Evolutionary conservation across 2,797 vertebrate genomes (phyloP).

Genomic region (Cuniculus paca): DNA sequence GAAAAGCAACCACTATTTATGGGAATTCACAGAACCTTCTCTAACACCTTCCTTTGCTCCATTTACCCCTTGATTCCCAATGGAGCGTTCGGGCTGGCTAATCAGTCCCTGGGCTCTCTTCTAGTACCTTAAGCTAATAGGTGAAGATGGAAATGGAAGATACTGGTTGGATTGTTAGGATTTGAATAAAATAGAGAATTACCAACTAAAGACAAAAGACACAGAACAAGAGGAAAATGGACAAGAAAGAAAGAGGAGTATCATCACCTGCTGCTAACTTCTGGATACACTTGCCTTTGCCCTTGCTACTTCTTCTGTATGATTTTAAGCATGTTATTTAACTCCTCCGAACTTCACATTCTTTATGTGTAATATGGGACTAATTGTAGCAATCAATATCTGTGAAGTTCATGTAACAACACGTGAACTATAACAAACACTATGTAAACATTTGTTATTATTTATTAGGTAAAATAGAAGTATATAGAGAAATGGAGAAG

Average conservation of each 20-base stretch:
- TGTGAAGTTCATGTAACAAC: not conserved
- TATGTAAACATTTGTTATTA: not conserved
- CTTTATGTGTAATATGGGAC: not conserved
- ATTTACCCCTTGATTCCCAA: fast-evolving
- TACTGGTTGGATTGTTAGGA: not conserved
- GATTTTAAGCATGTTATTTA: not conserved
- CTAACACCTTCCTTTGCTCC: not conserved
- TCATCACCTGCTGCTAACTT: not conserved
- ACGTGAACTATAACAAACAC: not conserved
- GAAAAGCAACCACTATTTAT: not conserved
- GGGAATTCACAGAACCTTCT: not conserved
- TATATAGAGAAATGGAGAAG: not conserved
- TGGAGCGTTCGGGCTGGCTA: not conserved
- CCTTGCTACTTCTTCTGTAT: not conserved
- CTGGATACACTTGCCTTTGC: not conserved
- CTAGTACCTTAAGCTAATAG: not conserved
- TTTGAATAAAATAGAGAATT: not conserved
- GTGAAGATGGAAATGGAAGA: not conserved
- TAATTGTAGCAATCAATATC: not conserved
- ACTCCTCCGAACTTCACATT: not conserved
- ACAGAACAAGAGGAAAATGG: not conserved
- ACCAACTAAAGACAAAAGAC: not conserved
- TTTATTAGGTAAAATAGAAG: not conserved
- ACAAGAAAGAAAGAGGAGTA: not conserved
- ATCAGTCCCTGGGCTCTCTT: not conserved